A percentile compares a stretch with the other conserved stretches of the same genome.
Conservation (phyloP, 2,113 vertebrate species). For the Apteryx owenii region DNA sequence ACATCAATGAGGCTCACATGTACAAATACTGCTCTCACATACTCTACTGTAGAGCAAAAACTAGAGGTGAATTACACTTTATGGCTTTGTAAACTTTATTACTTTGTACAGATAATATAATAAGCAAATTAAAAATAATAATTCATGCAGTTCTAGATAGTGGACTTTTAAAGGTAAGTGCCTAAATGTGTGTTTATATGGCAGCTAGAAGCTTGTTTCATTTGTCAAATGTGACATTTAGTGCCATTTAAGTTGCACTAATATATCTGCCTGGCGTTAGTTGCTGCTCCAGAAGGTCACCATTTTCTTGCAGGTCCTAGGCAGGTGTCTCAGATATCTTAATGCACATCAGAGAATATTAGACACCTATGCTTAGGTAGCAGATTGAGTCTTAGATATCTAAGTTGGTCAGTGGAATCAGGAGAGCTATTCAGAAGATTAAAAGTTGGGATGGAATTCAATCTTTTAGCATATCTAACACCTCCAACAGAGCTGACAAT, state of each 20-base stretch:
- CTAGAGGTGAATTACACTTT: too few species aligned
- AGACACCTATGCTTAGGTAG: neutral
- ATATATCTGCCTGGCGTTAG: neutral
- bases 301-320: neutral
- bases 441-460: neutral
- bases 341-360: neutral
- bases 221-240: neutral
- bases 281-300: neutral
- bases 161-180: neutral
- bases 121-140: neutral
- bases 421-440: neutral
- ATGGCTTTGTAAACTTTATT: too few species aligned
- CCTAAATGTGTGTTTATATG: neutral
- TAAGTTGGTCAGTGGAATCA: neutral
- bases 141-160: neutral
- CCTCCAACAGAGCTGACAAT: neutral
- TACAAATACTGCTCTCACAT: too few species aligned
- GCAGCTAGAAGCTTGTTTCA: neutral
- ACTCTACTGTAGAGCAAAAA: too few species aligned
- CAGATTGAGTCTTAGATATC: neutral
- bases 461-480: neutral
- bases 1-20: too few species aligned
- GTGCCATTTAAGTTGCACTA: neutral
- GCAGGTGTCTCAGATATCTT: neutral
- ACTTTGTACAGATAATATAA: too few species aligned